Conservation (phyloP, 2,888 invertebrate genomes). For the Aporophyla nigra region DNA sequence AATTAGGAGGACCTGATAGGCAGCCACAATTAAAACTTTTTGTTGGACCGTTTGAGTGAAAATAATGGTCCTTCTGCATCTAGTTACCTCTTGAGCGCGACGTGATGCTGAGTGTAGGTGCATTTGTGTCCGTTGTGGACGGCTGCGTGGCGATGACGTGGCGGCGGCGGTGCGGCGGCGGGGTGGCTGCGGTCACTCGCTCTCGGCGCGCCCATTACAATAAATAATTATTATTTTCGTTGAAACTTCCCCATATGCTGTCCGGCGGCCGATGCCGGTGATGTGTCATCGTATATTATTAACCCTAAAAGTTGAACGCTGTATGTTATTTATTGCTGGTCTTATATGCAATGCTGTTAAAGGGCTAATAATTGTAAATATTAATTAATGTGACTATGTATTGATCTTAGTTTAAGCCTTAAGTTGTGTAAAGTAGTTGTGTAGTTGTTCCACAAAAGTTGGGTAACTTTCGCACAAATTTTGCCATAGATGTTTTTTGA, state of each 20-base stretch:
- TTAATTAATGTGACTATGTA: background rate
- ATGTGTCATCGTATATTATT: slow-evolving; percentile 14
- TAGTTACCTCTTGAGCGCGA: background rate
- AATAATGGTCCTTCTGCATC: slow-evolving; percentile 12
- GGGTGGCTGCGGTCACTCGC: slow-evolving; percentile 30
- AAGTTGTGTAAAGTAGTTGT: too few relatives aligned
- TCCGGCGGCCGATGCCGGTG: slow-evolving; percentile 6
- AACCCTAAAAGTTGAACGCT: slow-evolving; percentile 6
- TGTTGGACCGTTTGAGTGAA: background rate
- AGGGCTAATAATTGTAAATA: background rate
- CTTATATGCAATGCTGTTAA: background rate
- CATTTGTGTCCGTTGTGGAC: slow-evolving; percentile 18
- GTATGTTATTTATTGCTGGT: background rate
- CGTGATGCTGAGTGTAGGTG: slow-evolving; percentile 9
- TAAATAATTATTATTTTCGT: slow-evolving; percentile 45
- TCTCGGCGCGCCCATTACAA: slow-evolving; percentile 21
- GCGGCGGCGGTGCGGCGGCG: slow-evolving; percentile 5
- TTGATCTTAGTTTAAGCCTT: background rate
- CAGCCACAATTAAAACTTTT: background rate
- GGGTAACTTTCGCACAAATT: too few relatives aligned
- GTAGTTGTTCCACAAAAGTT: too few relatives aligned
- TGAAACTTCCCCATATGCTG: slow-evolving; percentile 29
- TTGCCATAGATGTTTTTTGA: too few relatives aligned
- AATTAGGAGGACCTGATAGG: too few relatives aligned
- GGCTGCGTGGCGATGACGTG: slow-evolving; percentile 30